Evolutionary conservation across 2,113 vertebrate species (phyloP).

Genomic region (Phaethornis superciliosus): DNA sequence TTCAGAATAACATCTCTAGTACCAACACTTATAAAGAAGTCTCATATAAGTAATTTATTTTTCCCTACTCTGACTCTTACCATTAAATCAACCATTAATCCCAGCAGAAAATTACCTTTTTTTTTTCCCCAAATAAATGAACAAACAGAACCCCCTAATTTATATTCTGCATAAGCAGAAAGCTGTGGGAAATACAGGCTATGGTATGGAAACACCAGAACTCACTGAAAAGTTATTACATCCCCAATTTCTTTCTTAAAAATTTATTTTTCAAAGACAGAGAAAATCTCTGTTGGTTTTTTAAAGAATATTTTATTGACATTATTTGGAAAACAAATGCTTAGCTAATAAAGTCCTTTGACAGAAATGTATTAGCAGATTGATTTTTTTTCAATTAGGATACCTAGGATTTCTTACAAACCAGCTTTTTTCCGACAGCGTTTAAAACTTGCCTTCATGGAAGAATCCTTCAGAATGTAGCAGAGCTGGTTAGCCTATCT

Average conservation of each 20-base stretch:
- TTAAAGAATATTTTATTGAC: neutral
- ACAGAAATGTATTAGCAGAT: neutral
- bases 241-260: neutral
- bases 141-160: neutral
- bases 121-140: neutral
- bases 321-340: neutral
- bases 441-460: neutral
- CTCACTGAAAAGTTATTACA: neutral
- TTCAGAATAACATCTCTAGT: neutral
- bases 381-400: neutral
- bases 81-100: neutral
- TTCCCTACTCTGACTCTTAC: neutral
- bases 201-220: neutral
- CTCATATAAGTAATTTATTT: neutral
- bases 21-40: neutral
- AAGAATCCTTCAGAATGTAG: neutral
- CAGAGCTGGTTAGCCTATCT: neutral
- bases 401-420: neutral
- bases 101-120: neutral
- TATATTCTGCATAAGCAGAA: neutral
- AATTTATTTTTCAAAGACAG: neutral
- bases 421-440: neutral
- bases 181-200: neutral
- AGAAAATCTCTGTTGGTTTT: neutral
- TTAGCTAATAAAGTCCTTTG: neutral